Conservation (phyloP, 1,140 invertebrate genomes). For the Pygmarrhopalites habei region DNA sequence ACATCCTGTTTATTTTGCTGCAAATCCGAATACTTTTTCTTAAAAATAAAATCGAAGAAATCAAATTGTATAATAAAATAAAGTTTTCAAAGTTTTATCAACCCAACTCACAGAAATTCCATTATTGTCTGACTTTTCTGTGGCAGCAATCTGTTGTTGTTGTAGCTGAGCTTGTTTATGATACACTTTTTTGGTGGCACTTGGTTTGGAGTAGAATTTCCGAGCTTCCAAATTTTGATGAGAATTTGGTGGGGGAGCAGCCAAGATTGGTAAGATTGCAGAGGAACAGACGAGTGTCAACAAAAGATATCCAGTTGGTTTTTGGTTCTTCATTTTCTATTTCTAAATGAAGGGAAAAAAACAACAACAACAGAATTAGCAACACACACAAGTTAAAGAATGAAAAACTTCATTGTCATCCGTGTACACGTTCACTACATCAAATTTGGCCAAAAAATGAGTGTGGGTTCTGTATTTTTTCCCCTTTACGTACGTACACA, state of each 20-base stretch:
- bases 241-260: slow-evolving; percentile 21
- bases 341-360: too few species aligned
- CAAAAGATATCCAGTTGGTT: slow-evolving; percentile 30
- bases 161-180: slow-evolving; percentile 26
- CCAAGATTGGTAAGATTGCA: slow-evolving; percentile 28
- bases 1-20: slow-evolving; percentile 12
- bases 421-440: too few species aligned
- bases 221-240: slow-evolving; percentile 28
- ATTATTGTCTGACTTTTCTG: slow-evolving; percentile 6
- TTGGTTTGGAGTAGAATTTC: slow-evolving; percentile 43
- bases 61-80: not conserved
- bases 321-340: too few species aligned
- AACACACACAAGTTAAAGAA: too few species aligned
- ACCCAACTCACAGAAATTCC: not conserved
- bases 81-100: not conserved
- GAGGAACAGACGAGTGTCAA: slow-evolving; percentile 34
- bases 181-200: slow-evolving; percentile 42
- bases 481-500: too few species aligned
- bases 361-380: too few species aligned
- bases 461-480: too few species aligned
- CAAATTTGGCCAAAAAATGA: too few species aligned
- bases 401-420: too few species aligned
- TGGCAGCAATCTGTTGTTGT: not conserved
- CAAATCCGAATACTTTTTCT: not conserved
- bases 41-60: not conserved